phyloP scores from a whole-genome alignment of 2,113 vertebrate species.

The Girardinichthys multiradiatus region DNA sequence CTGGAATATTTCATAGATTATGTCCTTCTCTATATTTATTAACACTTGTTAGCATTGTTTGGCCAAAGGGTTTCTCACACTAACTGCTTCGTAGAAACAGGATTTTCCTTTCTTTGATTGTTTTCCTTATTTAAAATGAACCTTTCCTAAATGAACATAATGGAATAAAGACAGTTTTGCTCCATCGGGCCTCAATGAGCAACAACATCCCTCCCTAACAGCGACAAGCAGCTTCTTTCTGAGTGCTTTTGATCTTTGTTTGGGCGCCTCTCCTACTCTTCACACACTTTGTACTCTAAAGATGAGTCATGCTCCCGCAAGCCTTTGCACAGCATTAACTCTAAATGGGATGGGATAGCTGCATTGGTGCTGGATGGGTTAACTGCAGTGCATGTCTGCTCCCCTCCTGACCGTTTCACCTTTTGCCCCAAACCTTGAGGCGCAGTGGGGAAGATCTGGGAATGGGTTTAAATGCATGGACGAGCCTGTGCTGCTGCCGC shows the following conservation, averaged over 20 bases:
- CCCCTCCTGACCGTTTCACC: slow-evolving; percentile 13
- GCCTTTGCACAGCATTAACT: slow-evolving; percentile 47
- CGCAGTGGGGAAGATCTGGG: slow-evolving; percentile 16
- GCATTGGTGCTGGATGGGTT: slow-evolving; percentile 14
- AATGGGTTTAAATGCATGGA: slow-evolving; percentile 42
- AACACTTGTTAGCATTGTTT: slow-evolving; percentile 58
- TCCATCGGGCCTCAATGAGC: slow-evolving; percentile 32
- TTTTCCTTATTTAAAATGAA: slow-evolving; percentile 6
- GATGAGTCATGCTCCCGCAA: slow-evolving; percentile 55
- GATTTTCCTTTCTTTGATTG: slow-evolving; percentile 9
- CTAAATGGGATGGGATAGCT: slow-evolving; percentile 25
- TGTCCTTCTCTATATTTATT: slow-evolving; percentile 64
- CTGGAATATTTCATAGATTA: slow-evolving; percentile 27
- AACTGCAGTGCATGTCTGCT: slow-evolving; percentile 17
- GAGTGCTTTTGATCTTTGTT: slow-evolving; percentile 60
- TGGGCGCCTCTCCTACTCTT: slow-evolving; percentile 42
- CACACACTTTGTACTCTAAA: slow-evolving; percentile 38
- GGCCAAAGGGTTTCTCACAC: slow-evolving; percentile 25
- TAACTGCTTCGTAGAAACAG: slow-evolving; percentile 28
- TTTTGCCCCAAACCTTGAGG: slow-evolving; percentile 8
- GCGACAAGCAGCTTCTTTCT: slow-evolving; percentile 45
- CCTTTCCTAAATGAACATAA: slow-evolving; percentile 32
- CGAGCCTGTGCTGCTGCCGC: too few relatives aligned
- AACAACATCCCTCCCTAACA: slow-evolving; percentile 39
- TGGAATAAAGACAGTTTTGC: slow-evolving; percentile 32